These are phyloP conservation scores for Phocoena phocoena DNA, from an alignment of 2,113 vertebrate genomes.

Conservation along the genomic window DNA sequence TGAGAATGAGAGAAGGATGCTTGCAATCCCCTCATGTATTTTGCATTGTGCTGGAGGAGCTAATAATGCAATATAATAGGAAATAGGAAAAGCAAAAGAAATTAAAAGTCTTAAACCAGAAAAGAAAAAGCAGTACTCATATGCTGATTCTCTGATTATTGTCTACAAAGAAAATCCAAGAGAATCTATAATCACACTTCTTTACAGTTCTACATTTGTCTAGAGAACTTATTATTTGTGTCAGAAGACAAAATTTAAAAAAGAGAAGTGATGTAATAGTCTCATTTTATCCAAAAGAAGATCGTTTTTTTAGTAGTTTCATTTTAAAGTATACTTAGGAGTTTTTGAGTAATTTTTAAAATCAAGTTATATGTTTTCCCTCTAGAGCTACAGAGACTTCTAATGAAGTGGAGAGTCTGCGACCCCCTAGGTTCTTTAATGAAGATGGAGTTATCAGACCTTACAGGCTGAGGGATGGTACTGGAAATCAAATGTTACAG, in stretches of 20 bases:
- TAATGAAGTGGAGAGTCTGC: constrained; percentile 92
- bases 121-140: neutral
- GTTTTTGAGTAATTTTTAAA: neutral
- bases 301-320: neutral
- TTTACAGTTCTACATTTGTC: constrained; percentile 21
- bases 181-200: neutral
- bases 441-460: constrained; percentile 97
- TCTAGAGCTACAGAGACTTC: constrained; percentile 93
- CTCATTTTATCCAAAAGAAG: neutral
- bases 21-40: neutral
- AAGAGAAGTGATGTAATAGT: neutral
- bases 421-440: constrained; percentile 95
- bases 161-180: neutral
- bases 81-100: neutral
- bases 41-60: neutral
- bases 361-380: neutral
- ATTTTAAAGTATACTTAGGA: neutral
- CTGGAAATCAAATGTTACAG: constrained; percentile 98
- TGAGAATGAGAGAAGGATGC: neutral
- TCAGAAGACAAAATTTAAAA: constrained; percentile 1
- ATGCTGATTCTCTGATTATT: neutral
- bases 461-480: constrained; percentile 93
- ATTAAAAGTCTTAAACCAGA: neutral
- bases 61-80: neutral
- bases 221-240: neutral